These are phyloP conservation scores for Crypturellus undulatus DNA, from an alignment of 2,113 vertebrate genomes.

Conservation along the genomic window DNA sequence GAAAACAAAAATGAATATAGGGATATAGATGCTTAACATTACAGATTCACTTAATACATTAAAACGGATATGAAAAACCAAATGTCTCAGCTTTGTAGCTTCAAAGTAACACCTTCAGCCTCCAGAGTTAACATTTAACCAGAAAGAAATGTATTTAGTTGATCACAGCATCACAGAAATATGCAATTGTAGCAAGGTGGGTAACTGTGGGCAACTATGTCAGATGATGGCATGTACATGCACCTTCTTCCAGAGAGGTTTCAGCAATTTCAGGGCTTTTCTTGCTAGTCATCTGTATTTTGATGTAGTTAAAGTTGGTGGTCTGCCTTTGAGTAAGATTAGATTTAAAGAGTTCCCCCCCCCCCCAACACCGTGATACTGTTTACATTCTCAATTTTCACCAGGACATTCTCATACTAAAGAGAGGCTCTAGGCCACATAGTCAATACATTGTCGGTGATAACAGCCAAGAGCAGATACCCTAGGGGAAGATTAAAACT, in stretches of 20 bases:
- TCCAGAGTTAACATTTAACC: not conserved
- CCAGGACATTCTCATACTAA: not conserved
- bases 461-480: not conserved
- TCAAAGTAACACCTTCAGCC: not conserved
- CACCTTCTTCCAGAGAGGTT: not conserved
- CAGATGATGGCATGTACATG: accelerated
- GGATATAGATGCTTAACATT: not conserved
- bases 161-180: not conserved
- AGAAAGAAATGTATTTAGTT: not conserved
- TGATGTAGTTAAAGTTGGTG: not conserved
- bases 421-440: not conserved
- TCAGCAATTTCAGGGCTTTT: not conserved
- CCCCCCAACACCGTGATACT: too few species aligned
- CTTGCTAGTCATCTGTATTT: not conserved
- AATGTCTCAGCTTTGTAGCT: not conserved
- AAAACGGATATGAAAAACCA: not conserved
- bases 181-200: not conserved
- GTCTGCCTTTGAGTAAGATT: not conserved
- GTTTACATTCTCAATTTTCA: not conserved
- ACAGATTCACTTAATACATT: not conserved
- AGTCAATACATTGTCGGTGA: not conserved
- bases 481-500: not conserved
- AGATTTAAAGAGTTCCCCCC: not conserved
- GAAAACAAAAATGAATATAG: not conserved
- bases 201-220: not conserved